Evolutionary conservation across 2,113 vertebrate species (phyloP).

Genomic region (Nesogale talazaci): DNA sequence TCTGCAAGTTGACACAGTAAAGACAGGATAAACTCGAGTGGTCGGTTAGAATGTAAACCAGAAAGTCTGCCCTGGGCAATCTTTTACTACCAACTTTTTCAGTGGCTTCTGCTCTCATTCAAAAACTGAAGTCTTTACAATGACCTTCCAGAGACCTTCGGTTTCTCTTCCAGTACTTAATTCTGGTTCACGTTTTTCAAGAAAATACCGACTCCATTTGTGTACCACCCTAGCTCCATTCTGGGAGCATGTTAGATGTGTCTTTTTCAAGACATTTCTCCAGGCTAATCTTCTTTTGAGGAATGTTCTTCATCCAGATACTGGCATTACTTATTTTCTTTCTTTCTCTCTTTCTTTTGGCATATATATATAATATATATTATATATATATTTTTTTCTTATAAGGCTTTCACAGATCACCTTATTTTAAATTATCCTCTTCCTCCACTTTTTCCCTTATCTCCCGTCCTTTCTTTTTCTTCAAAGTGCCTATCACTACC

Average conservation of each 20-base stretch:
- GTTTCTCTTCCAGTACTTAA: no score
- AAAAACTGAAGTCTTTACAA: background rate
- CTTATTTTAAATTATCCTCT: conserved; percentile 16
- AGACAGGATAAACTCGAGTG: no score
- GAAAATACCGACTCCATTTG: background rate
- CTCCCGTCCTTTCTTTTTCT: conserved; percentile 12
- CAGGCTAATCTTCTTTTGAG: background rate
- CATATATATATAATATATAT: no score
- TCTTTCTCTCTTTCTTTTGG: no score
- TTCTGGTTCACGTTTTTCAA: background rate
- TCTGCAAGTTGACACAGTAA: no score
- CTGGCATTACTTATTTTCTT: background rate
- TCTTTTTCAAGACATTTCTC: background rate
- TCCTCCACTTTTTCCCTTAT: background rate
- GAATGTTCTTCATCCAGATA: background rate
- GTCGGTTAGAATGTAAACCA: background rate
- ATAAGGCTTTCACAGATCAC: background rate
- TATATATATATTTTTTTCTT: no score
- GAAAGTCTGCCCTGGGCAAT: background rate
- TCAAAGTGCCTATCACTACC: background rate
- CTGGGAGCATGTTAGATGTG: background rate
- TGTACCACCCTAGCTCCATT: background rate
- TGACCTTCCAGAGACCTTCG: background rate
- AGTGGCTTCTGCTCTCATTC: background rate
- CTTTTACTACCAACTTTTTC: background rate